These are phyloP conservation scores for Calephelis virginiensis DNA, from an alignment of 1,140 invertebrate genomes.

Conservation along the genomic window DNA sequence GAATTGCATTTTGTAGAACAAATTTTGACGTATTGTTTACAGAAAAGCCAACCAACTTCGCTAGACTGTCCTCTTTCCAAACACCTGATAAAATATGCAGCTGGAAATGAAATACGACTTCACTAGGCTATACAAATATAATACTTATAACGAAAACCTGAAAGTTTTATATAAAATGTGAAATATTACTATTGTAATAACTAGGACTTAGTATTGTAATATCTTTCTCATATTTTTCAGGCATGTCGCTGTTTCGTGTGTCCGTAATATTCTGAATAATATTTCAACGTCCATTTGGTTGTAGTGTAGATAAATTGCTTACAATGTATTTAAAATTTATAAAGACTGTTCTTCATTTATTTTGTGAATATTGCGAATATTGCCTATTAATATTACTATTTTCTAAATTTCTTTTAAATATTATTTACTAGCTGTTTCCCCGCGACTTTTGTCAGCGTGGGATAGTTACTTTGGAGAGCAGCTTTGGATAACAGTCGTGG, in stretches of 20 bases:
- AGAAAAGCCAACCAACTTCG: neutral
- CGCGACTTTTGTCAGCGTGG: too few species aligned
- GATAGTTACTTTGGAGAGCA: too few species aligned
- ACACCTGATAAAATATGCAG: slow-evolving; percentile 2
- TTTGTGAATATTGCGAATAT: too few species aligned
- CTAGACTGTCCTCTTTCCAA: neutral
- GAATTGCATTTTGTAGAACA: slow-evolving; percentile 13
- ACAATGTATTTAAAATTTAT: neutral
- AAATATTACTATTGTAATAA: slow-evolving; percentile 1
- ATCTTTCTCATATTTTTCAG: neutral
- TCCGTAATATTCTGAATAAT: neutral
- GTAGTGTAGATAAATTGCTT: neutral
- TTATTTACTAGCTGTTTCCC: too few species aligned
- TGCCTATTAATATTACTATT: too few species aligned
- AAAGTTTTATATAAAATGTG: neutral
- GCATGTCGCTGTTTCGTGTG: neutral
- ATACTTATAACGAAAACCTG: neutral
- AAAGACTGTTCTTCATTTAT: neutral
- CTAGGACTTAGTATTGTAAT: slow-evolving; percentile 2
- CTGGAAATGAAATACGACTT: neutral
- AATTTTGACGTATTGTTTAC: slow-evolving; percentile 12
- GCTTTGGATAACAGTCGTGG: too few species aligned
- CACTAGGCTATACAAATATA: neutral
- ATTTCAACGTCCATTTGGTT: slow-evolving; percentile 3
- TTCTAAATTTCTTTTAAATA: too few species aligned